Base-by-base conservation (phyloP, 1,140 invertebrate genomes). In the Philopotamus ludificatus region DNA sequence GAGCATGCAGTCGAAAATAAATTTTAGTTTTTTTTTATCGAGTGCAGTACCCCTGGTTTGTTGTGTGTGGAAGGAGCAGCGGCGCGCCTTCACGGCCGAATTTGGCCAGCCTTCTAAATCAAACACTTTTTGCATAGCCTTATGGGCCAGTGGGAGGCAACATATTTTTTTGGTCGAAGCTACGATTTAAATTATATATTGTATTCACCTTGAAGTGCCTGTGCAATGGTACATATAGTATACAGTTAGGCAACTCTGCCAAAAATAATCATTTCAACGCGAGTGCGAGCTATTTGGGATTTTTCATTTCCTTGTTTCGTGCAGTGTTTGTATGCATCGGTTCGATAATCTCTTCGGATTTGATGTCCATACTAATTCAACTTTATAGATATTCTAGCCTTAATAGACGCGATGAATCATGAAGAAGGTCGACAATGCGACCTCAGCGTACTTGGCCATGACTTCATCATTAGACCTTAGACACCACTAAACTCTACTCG, bases 51-150 rank as follows among this genome's bases (percentile, higher is more conserved):
- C 20, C 9, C 22, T 3, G 50, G 22, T 9, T 22, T 22, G 12
- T 8, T 10, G n/a, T n/a, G n/a, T n/a, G n/a, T n/a, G n/a, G n/a
- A n/a, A 23, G 50, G 15, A 53, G 50, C 21, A 53, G 50, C 28
- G 50, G 20, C 22, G 20, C 23, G 9, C 21, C 50, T 26, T 53
- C 50, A 53, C 28, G 50, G 50, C 50, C 50, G 23, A 53, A 53
- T 53, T 53, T 22, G 23, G 50, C 28, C 50, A 53, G 50, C 50
- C 50, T 53, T 53, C 50, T 53, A 53, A 53, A 53, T 53, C 50
- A 53, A 53, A 2, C 28, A 8, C 23, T 53, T 53, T 50, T 50
- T 50, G 20, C 44, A 45, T 42, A 42, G 39, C 54, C 54, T 57
- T 57, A 26, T 57, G 20, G 54, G 54, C 34, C 42, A 57, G 54